Conservation (phyloP, 2,797 vertebrate genomes). For the Triplophysa bombifrons region DNA sequence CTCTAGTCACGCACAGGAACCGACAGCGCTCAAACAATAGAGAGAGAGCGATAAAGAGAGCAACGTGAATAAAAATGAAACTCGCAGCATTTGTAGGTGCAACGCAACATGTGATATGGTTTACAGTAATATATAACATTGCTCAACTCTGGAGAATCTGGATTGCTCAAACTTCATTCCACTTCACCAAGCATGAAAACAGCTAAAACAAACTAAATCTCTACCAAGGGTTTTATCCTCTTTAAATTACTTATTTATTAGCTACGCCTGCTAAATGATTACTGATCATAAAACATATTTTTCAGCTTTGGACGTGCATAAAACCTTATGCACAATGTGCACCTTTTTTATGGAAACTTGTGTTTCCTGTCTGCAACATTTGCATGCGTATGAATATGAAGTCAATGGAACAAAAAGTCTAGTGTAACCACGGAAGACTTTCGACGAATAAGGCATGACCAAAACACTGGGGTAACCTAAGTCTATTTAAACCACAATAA, state of each 20-base stretch:
- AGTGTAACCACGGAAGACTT: too few species aligned
- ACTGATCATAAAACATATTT: too few species aligned
- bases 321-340: too few species aligned
- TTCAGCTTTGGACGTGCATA: too few species aligned
- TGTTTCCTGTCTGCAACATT: too few species aligned
- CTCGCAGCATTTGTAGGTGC: conserved; percentile 13
- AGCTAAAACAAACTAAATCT: conserved; percentile 27
- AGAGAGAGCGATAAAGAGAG: conserved; percentile 18
- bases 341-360: too few species aligned
- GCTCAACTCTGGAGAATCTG: conserved; percentile 32
- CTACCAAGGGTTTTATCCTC: background rate
- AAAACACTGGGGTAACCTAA: too few species aligned
- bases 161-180: conserved; percentile 36
- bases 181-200: conserved; percentile 25
- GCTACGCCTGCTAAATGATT: background rate
- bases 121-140: conserved; percentile 39
- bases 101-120: conserved; percentile 26
- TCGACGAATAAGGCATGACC: too few species aligned
- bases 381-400: too few species aligned
- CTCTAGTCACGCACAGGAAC: conserved; percentile 61
- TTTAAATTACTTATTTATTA: background rate
- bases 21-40: conserved; percentile 54
- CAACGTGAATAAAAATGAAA: conserved; percentile 15
- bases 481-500: too few species aligned
- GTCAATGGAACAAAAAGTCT: too few species aligned